phyloP scores from a whole-genome alignment of 2,797 vertebrate species.

The Labeo calbasu region DNA sequence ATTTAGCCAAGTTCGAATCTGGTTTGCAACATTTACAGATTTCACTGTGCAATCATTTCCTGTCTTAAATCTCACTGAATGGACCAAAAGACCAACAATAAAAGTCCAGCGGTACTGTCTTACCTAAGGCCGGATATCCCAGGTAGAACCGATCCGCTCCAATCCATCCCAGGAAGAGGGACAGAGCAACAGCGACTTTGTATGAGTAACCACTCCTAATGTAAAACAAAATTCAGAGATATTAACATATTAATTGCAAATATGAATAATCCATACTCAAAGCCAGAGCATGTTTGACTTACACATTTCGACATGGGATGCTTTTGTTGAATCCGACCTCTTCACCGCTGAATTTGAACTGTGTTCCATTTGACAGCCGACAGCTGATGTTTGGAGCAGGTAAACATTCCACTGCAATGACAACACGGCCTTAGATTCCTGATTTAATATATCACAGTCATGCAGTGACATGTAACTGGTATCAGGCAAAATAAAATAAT shows the following conservation, averaged over 20 bases:
- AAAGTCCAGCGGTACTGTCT: constrained; percentile 61
- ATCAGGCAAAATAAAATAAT: neutral
- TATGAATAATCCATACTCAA: neutral
- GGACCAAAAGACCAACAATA: neutral
- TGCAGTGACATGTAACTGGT: neutral
- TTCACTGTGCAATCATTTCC: no score
- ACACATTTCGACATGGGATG: constrained; percentile 92
- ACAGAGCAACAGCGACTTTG: constrained; percentile 94
- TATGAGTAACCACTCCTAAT: constrained; percentile 93
- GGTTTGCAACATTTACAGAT: neutral
- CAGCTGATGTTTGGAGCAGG: constrained; percentile 94
- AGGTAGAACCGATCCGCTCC: constrained; percentile 98
- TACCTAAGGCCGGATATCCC: constrained; percentile 95
- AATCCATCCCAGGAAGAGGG: constrained; percentile 96
- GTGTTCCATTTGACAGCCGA: constrained; percentile 83
- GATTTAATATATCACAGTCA: neutral
- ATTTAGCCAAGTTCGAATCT: neutral
- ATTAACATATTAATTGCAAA: neutral
- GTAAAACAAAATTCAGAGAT: neutral
- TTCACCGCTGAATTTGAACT: constrained; percentile 84
- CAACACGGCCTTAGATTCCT: neutral
- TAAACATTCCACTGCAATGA: constrained; percentile 80
- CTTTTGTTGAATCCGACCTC: constrained; percentile 92
- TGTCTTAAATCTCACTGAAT: neutral
- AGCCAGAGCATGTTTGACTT: constrained; percentile 69